A percentile compares a stretch with the other conserved stretches of the same genome.
These are phyloP conservation scores for Lerema accius DNA, from an alignment of 1,140 invertebrate genomes.

Conservation along the genomic window DNA sequence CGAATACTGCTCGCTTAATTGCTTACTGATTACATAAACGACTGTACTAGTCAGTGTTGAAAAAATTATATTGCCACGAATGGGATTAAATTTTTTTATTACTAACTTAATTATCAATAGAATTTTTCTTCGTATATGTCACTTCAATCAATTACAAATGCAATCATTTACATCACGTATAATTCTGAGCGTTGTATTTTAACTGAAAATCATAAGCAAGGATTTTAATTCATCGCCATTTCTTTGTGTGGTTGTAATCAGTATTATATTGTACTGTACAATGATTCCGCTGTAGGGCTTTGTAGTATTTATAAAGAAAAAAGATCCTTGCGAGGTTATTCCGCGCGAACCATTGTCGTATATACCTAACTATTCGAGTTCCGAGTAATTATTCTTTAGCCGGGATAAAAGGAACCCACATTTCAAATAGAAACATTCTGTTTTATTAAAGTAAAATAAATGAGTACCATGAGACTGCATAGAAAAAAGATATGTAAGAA, in stretches of 20 bases:
- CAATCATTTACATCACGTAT: too few species aligned
- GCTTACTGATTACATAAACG: too few species aligned
- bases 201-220: too few species aligned
- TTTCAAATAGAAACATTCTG: conserved; percentile 19
- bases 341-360: conserved; percentile 19
- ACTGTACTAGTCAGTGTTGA: too few species aligned
- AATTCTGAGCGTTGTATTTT: too few species aligned
- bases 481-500: too few species aligned
- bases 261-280: not conserved
- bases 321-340: conserved; percentile 7
- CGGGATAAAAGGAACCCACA: conserved; percentile 24
- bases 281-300: not conserved
- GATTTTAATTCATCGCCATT: not conserved
- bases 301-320: conserved; percentile 22
- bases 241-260: not conserved
- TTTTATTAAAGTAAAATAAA: not conserved
- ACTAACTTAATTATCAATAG: too few species aligned
- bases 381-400: conserved; percentile 29
- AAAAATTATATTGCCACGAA: too few species aligned
- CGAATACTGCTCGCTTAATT: too few species aligned
- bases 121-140: too few species aligned
- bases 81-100: too few species aligned
- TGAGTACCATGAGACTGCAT: not conserved
- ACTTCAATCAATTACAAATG: too few species aligned
- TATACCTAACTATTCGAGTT: conserved; percentile 18